A percentile compares a stretch with the other conserved stretches of the same genome.
Evolutionary conservation across 2,797 vertebrate genomes (phyloP).

Genomic region (Sciaenops ocellatus): DNA sequence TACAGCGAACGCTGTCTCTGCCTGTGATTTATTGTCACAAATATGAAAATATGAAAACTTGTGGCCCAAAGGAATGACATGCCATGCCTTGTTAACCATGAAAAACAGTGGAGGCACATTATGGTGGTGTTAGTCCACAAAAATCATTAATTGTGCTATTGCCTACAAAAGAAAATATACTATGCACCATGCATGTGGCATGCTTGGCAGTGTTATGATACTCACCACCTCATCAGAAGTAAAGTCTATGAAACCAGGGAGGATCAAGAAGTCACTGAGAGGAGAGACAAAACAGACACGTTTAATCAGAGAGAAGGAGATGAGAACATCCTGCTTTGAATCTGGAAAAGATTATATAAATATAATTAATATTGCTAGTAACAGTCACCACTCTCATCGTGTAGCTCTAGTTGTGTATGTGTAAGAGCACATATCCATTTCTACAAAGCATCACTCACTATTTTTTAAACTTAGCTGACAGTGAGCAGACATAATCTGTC

Average conservation of each 20-base stretch:
- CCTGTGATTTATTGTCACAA: constrained; percentile 1
- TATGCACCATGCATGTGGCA: background rate
- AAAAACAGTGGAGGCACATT: background rate
- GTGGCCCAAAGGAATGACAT: background rate
- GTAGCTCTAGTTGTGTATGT: background rate
- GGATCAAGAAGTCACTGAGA: constrained; percentile 95
- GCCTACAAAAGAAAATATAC: background rate
- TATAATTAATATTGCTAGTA: background rate
- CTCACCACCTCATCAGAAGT: constrained; percentile 96
- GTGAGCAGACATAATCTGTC: constrained; percentile 52
- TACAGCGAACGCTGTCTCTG: background rate
- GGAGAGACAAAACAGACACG: constrained; percentile 25
- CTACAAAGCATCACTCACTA: constrained; percentile 2
- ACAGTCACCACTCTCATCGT: background rate
- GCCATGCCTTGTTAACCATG: background rate
- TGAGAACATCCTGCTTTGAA: background rate
- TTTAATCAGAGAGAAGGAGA: background rate
- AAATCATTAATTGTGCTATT: background rate
- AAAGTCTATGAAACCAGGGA: constrained; percentile 97
- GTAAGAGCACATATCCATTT: constrained; percentile 1
- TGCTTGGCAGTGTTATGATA: constrained; percentile 45
- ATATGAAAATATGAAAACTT: background rate
- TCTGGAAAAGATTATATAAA: background rate
- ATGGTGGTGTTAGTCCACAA: background rate
- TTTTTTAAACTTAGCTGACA: constrained; percentile 32